phyloP scores from a whole-genome alignment of 2,113 vertebrate genomes.

The Mystacornis crossleyi region DNA sequence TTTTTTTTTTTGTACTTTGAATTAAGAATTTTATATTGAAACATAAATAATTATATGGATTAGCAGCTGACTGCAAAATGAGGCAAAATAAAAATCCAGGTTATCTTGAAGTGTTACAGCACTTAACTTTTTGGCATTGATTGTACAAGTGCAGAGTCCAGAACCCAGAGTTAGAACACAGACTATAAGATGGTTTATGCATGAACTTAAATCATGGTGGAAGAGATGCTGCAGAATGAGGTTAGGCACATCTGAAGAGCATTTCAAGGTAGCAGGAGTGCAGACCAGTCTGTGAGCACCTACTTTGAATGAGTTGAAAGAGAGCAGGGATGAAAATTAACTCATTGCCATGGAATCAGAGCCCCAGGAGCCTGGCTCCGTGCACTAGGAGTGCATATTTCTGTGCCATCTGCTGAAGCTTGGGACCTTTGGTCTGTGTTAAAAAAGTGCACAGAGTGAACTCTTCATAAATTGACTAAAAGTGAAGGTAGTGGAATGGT shows the following conservation, averaged over 20 bases:
- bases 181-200: not conserved
- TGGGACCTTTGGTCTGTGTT: not conserved
- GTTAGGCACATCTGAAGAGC: not conserved
- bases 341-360: not conserved
- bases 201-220: not conserved
- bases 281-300: not conserved
- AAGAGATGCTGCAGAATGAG: not conserved
- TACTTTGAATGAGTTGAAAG: not conserved
- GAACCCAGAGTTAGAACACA: not conserved
- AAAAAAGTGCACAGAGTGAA: not conserved
- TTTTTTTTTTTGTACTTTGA: not conserved
- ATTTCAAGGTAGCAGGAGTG: not conserved
- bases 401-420: not conserved
- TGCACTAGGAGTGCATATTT: not conserved
- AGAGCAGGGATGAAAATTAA: not conserved
- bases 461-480: not conserved
- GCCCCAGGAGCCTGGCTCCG: not conserved
- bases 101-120: not conserved
- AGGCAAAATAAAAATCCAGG: not conserved
- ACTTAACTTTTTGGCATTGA: not conserved
- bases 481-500: not conserved
- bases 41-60: not conserved
- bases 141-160: not conserved
- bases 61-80: not conserved
- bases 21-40: not conserved